Base-by-base conservation (phyloP, 92 coral and sea anemone species). In the Isaurus tuberculatus region DNA sequence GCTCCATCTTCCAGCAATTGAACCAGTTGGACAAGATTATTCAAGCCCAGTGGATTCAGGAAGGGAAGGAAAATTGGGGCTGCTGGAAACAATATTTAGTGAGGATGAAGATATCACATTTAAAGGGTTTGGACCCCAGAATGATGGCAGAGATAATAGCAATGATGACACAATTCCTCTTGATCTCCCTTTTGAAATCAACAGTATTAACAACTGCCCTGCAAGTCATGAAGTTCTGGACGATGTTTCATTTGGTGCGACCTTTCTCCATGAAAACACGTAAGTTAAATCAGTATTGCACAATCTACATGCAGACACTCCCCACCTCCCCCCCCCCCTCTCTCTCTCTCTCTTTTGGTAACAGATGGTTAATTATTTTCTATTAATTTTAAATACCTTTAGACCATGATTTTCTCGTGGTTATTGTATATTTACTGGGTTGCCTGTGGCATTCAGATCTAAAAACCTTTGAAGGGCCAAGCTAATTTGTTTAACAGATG, bases 91-190 rank as follows among this genome's bases (percentile, higher is more conserved):
- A 68, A 33, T 68, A 23, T 68, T 34, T 68, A 31, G 28, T 68
- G 73, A 36, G 33, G 73, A 34, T 34, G 49, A 68, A 68, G 73
- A 68, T 32, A 68, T 68, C 73, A 68, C 73, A 68, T 68, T 68
- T 33, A 5, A 68, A 68, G 73, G 73, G 73, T 66, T 66, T 66
- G 71, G 71, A 66, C 71, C 71, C n/a, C 71, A 66, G 31, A 66
- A 29, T 65, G 70, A 65, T 65, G 70, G 31, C 72, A 67, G 72
- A 67, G 44, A 67, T 32, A 32, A 67, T 67, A 31, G 16, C 72
- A 67, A 68, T 32, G 73, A 68, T 68, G 73, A 68, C 51, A 68
- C 73, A 33, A 34, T 68, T 68, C 73, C 73, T 19, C 48, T 34
- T 34, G 49, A 68, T 33, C 20, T 28, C 70, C 0, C 67, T 65